Conservation (phyloP, 2,113 vertebrate species). For the Neogale vison region DNA sequence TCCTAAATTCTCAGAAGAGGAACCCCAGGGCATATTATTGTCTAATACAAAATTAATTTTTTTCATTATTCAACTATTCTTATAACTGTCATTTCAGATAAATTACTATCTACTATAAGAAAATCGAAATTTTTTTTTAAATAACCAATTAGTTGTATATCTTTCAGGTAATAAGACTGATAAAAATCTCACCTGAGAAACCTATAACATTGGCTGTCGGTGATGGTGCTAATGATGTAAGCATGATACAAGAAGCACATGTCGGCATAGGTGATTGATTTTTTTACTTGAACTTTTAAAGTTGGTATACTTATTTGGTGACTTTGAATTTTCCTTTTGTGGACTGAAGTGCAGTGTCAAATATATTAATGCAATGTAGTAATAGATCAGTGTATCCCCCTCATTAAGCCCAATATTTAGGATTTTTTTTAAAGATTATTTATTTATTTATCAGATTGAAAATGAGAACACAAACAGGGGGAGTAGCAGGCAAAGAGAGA, state of each 20-base stretch:
- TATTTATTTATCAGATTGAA: background rate
- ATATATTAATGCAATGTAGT: background rate
- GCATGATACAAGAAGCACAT: constrained; percentile 99
- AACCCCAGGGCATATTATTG: background rate
- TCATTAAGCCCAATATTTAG: background rate
- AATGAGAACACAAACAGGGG: background rate
- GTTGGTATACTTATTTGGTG: background rate
- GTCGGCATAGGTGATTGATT: constrained; percentile 94
- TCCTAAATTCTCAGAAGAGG: constrained; percentile 14
- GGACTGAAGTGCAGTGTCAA: background rate
- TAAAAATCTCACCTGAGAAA: constrained; percentile 97
- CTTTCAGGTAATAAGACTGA: constrained; percentile 93
- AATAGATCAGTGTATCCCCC: background rate
- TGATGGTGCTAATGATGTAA: constrained; percentile 98
- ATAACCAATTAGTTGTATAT: constrained; percentile 55
- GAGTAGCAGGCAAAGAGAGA: background rate
- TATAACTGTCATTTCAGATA: constrained; percentile 34
- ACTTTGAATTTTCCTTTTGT: constrained; percentile 39
- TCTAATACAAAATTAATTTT: constrained; percentile 2
- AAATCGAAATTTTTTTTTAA: background rate
- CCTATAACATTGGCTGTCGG: constrained; percentile 96
- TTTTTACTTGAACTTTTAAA: constrained; percentile 54
- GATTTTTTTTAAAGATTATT: background rate
- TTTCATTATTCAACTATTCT: background rate
- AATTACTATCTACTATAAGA: background rate